Conservation (phyloP, 2,888 invertebrate genomes). For the Tigriopus californicus region DNA sequence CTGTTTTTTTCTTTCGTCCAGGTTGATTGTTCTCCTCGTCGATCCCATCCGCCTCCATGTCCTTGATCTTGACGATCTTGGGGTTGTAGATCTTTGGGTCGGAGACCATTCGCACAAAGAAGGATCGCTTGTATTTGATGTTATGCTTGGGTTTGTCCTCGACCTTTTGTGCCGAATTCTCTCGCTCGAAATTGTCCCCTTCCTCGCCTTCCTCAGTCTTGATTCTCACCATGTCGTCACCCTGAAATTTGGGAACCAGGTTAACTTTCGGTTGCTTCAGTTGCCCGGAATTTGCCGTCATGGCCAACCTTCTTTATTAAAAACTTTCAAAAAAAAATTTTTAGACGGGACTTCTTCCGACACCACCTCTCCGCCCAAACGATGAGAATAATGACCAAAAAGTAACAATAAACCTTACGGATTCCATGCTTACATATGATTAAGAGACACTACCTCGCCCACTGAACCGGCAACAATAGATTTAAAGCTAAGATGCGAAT, state of each 20-base stretch:
- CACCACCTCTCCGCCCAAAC: too few species aligned
- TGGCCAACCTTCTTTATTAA: too few species aligned
- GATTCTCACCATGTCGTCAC: neutral
- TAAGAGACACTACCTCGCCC: too few species aligned
- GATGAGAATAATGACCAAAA: too few species aligned
- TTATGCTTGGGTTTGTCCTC: constrained; percentile 42
- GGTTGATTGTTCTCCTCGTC: constrained; percentile 39
- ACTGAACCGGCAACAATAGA: too few species aligned
- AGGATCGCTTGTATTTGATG: constrained; percentile 74
- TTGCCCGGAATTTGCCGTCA: too few species aligned
- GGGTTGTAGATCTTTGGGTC: constrained; percentile 93
- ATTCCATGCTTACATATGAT: too few species aligned
- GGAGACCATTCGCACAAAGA: constrained; percentile 85
- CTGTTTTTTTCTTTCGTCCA: neutral
- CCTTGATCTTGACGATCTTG: constrained; percentile 48
- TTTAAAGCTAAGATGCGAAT: too few species aligned
- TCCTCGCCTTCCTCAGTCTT: neutral
- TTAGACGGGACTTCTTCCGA: neutral
- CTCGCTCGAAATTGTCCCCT: neutral
- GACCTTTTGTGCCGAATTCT: neutral
- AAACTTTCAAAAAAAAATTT: neutral
- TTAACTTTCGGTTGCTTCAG: too few species aligned
- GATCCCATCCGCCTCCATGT: neutral
- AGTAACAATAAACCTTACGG: too few species aligned
- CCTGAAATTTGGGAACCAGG: neutral